Evolutionary conservation across 2,797 vertebrate genomes (phyloP), one percentile per base, ranked within the genome.

Genomic region (Synaphobranchus kaupii): DNA sequence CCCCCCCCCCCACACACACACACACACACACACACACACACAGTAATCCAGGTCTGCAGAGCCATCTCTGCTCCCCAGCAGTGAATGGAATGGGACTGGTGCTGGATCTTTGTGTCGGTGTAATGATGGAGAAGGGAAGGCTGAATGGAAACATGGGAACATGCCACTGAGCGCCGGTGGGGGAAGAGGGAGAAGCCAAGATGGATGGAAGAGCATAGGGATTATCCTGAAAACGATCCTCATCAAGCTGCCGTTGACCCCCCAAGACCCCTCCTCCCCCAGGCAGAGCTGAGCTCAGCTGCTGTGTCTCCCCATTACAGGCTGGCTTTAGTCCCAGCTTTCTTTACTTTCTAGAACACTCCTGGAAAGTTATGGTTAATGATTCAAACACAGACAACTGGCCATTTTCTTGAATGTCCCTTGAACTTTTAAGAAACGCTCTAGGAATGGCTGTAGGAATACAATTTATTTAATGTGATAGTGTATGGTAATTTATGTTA

Each of bases 1-100:
- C 76, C n/a, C 85, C 15, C n/a, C 22, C 39, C 44, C 44, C 34
- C 28, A 71, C 73, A 31, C 87, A 39, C 84, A 52, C 88, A 76
- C 48, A 7, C 71, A 63, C 78, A 73, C 78, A 85, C 54, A n/a
- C 52, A n/a, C 76, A 63, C 54, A 13, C 54, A 17, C 54, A 66
- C 78, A 71, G 48, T 86, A 88, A 86, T 88, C 82, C 68, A 76
- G 39, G 48, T 86, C 88, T 63, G 44, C 28, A 28, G 34, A 50
- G 47, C 81, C 17, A 20, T 80, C 22, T 48, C 76, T 80, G 44
- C 20, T 48, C 22, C 39, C 10, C 50, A 48, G 86, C 25, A 20
- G 48, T 87, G 86, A 87, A 87, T 87, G 50, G 86, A 87, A 87
- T 87, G 50, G 63, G 39, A 84, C 48, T 56, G 50, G 66, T 66